phyloP scores from a whole-genome alignment of 64 coral and sea anemone species.

The Pocillopora verrucosa region DNA sequence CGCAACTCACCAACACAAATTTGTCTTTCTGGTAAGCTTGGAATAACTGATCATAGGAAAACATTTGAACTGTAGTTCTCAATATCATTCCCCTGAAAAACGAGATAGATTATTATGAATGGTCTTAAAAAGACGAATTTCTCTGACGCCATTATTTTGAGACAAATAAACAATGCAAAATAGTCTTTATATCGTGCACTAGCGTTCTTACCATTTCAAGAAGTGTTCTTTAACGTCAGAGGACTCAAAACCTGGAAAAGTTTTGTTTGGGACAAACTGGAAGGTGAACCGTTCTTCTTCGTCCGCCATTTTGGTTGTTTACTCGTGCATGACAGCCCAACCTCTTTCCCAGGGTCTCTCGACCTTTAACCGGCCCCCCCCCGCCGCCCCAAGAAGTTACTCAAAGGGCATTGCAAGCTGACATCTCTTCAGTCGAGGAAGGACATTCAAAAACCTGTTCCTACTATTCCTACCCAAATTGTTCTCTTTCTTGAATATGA shows the following conservation, averaged over 20 bases:
- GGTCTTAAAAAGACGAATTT: background rate
- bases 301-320: conserved; percentile 38
- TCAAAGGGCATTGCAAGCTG: too few relatives aligned
- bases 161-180: background rate
- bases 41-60: conserved; percentile 62
- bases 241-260: conserved; percentile 56
- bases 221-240: conserved; percentile 48
- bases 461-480: too few relatives aligned
- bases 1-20: conserved; percentile 47
- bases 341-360: too few relatives aligned
- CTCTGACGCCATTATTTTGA: background rate
- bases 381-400: too few relatives aligned
- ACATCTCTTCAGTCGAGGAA: too few relatives aligned
- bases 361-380: too few relatives aligned
- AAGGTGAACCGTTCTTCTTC: conserved; percentile 50
- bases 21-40: conserved; percentile 63
- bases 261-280: conserved; percentile 47
- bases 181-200: background rate
- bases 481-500: too few relatives aligned
- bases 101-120: background rate
- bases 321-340: background rate
- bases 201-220: conserved; percentile 54
- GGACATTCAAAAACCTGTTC: too few relatives aligned
- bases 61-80: conserved; percentile 52
- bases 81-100: conserved; percentile 61